Evolutionary conservation across 2,113 vertebrate genomes (phyloP).

Genomic region (Australoheros scitulus): DNA sequence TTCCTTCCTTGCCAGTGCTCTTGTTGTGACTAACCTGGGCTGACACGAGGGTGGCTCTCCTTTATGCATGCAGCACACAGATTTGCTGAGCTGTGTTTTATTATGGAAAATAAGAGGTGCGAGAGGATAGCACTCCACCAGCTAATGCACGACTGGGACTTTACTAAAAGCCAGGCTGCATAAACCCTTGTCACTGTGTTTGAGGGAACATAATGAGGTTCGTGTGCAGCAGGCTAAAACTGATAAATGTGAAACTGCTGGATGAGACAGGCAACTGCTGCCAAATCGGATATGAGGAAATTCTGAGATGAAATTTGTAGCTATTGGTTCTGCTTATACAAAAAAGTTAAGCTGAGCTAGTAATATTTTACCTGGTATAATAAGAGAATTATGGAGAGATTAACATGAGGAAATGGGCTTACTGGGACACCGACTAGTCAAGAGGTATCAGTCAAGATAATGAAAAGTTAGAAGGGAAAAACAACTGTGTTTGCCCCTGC

Average conservation of each 20-base stretch:
- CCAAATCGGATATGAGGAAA: conserved; percentile 34
- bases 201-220: conserved; percentile 67
- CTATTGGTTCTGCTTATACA: conserved; percentile 20
- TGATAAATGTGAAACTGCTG: conserved; percentile 49
- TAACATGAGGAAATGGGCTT: neutral
- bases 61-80: conserved; percentile 59
- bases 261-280: conserved; percentile 33
- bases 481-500: neutral
- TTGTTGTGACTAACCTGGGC: conserved; percentile 48
- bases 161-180: conserved; percentile 54
- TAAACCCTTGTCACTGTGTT: conserved; percentile 57
- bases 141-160: conserved; percentile 56
- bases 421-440: neutral
- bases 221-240: conserved; percentile 60
- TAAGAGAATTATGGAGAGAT: neutral
- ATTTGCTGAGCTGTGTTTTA: conserved; percentile 75
- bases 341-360: neutral
- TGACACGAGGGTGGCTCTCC: conserved; percentile 48
- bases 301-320: conserved; percentile 30
- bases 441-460: conserved; percentile 2
- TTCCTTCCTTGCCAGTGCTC: neutral
- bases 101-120: conserved; percentile 71
- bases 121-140: conserved; percentile 51
- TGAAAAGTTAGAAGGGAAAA: neutral
- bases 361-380: neutral